Conservation (phyloP, 30 jellyfish, hydroid and myxozoan genomes). For the Turritopsis rubra region DNA sequence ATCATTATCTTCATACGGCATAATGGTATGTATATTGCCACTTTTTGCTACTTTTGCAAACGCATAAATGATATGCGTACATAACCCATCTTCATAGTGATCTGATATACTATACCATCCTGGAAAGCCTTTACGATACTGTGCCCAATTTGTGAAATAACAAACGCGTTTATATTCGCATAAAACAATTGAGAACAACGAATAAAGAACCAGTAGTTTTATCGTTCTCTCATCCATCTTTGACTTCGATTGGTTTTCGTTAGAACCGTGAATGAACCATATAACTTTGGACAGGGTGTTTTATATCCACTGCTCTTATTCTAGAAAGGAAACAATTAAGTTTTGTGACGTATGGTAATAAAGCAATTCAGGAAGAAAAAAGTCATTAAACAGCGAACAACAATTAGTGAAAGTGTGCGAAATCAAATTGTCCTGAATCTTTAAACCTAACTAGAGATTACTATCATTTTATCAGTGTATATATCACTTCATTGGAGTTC, state of each 20-base stretch:
- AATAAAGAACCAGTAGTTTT: not conserved
- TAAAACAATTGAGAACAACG: not conserved
- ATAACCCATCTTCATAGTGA: constrained; percentile 16
- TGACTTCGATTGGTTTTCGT: not conserved
- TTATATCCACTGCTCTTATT: not conserved
- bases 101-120: not conserved
- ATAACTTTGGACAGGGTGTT: not conserved
- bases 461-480: no score
- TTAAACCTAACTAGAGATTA: no score
- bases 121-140: constrained; percentile 13
- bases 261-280: not conserved
- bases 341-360: not conserved
- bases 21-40: not conserved
- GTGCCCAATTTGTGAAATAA: constrained; percentile 28
- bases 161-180: constrained; percentile 17
- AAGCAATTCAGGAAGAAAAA: not conserved
- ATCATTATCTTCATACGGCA: constrained; percentile 12
- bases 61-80: constrained; percentile 25
- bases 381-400: not conserved
- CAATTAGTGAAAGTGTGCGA: not conserved
- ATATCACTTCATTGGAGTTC: no score
- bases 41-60: not conserved
- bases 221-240: not conserved
- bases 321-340: not conserved
- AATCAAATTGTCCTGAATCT: no score